phyloP scores from a whole-genome alignment of 1,140 invertebrate species.

The Oscheius sp. region DNA sequence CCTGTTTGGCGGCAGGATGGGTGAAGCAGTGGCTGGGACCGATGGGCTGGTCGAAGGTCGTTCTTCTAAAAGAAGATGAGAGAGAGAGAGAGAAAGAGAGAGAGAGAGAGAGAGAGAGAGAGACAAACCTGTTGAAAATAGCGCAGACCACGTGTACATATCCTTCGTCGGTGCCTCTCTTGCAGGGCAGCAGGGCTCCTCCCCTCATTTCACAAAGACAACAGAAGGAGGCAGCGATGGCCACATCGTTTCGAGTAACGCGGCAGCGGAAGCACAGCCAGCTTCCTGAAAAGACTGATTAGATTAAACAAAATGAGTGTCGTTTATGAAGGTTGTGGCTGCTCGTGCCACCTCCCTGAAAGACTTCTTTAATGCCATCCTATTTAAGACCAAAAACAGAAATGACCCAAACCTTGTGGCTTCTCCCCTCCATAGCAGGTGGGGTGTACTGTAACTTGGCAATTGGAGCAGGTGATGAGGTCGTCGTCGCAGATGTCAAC shows the following conservation, averaged over 20 bases:
- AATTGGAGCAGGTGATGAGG: slow-evolving; percentile 33
- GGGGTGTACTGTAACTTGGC: slow-evolving; percentile 38
- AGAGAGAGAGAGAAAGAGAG: neutral
- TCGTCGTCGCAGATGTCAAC: neutral
- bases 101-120: neutral
- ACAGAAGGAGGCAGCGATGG: slow-evolving; percentile 31
- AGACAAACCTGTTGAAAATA: slow-evolving; percentile 29
- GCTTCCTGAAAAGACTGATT: neutral
- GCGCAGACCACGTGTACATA: slow-evolving; percentile 50
- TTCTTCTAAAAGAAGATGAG: neutral
- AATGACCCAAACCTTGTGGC: slow-evolving; percentile 1
- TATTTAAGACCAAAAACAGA: no score
- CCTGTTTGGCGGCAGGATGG: neutral
- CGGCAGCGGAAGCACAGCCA: slow-evolving; percentile 41
- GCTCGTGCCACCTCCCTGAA: no score
- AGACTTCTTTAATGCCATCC: slow-evolving; percentile 2
- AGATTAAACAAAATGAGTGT: neutral
- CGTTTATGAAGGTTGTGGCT: neutral
- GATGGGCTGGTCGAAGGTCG: neutral
- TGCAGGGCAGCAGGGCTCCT: slow-evolving; percentile 41
- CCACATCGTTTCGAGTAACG: slow-evolving; percentile 8
- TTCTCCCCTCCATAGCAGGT: slow-evolving; percentile 32
- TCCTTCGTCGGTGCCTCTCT: slow-evolving; percentile 8
- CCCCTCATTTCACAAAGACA: slow-evolving; percentile 44
- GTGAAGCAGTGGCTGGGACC: neutral